Evolutionary conservation across 2,797 vertebrate species (phyloP), one percentile per base, ranked within the genome.

Genomic region (Lateolabrax maculatus): DNA sequence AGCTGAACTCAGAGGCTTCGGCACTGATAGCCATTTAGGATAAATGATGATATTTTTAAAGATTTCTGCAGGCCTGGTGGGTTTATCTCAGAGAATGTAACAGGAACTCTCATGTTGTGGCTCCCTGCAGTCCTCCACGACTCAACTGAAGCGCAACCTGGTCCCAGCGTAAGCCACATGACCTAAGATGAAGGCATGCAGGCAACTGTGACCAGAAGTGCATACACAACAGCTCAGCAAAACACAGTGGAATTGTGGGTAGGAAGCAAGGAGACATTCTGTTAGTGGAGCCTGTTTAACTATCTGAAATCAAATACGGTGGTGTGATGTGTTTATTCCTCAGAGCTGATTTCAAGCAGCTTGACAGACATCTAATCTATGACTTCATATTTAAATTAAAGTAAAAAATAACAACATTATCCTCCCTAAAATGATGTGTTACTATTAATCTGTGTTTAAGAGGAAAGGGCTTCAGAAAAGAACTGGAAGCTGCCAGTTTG

Each of bases 231-330:
- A 21, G 48, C 39, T 72, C 25, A 46, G 61, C 53, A 48, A 3
- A 34, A 41, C 49, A 64, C 66, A 68, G 65, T 25, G 65, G 79
- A 62, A 77, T 72, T 84, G 61, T 72, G 79, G 76, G 77, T 51
- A 65, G 64, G 57, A 23, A 60, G 29, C 53, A 49, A 51, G 27
- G 53, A 74, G 67, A 34, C 12, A 12, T n/a, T 21, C 18, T 25
- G 29, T 37, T 13, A 27, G 46, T 6, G 0, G 44, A 76, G 52
- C 41, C 2, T 1, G 37, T 69, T 66, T 10, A 57, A 70, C 18
- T 31, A 36, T 36, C 36, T 29, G 29, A 52, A 58, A 51, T 71
- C 29, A 48, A 61, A 82, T 49, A 5, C 21, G 25, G 29, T 66
- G 49, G 44, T 29, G 55, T 84, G 56, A 56, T 31, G 23, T 39